Base-by-base conservation (phyloP, 2,888 invertebrate genomes). In the Chrysomela aeneicollis region DNA sequence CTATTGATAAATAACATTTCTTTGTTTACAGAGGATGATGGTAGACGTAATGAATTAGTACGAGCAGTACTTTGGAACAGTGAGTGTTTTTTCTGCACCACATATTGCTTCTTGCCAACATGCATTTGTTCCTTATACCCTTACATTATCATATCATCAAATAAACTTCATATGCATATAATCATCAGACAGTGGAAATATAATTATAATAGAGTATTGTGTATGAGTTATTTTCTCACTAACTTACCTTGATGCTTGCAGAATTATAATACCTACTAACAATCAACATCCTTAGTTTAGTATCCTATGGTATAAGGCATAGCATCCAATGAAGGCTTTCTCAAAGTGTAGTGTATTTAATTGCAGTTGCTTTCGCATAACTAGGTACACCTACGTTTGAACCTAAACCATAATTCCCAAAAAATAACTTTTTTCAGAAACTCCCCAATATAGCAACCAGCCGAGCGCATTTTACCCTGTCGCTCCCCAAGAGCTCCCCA, bases 1-100 rank as follows among this genome's bases (percentile, higher is more conserved):
- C n/a, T 26, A 5, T 26, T 26, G 6, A 37, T 55, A 42, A 21
- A 26, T 71, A 70, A 68, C 59, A 67, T 76, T 73, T 75, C 69
- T 78, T 80, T 82, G 71, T 76, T 79, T 81, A 70, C 80, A 82
- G 92, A 93, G 82, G 93, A 93, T 83, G 89, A 89, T 80, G 89
- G 92, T 79, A 89, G 92, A 86, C 89, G 90, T 80, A 89, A 90
- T 80, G 92, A 91, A 82, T 90, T 91, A 86, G 87, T 88, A 73
- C 88, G 92, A 78, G 91, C 92, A 80, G 92, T 93, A 78, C 88
- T 93, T 74, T 93, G 93, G 92, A 92, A 92, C 86, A 92, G 93
- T 92, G 87, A 91, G 91, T 88, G 67, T 70, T 59, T 63, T n/a
- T 63, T 61, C 15, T 59, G 55, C 54, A 61, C 61, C 66, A 66